phyloP scores from a whole-genome alignment of 2,888 invertebrate species.

The Panopea generosa region DNA sequence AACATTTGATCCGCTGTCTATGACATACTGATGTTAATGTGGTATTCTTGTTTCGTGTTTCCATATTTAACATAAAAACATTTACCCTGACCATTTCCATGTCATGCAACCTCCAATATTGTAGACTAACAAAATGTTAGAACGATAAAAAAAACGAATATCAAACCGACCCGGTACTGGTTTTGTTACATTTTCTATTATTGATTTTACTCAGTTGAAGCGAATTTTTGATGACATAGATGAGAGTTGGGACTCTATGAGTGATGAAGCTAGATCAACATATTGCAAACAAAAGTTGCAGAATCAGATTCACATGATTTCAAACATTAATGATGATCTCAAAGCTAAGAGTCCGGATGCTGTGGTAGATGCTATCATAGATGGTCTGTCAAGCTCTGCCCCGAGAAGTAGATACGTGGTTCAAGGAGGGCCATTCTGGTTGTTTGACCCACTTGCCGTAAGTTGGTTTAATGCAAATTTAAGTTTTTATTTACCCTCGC shows the following conservation, averaged over 20 bases:
- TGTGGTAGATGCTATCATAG: conserved; percentile 67
- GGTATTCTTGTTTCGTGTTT: no score
- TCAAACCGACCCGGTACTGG: no score
- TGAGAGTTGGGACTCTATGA: conserved; percentile 15
- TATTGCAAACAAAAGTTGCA: conserved; percentile 47
- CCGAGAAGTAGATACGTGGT: conserved; percentile 63
- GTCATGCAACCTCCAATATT: no score
- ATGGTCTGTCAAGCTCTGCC: conserved; percentile 60
- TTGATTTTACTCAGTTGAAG: conserved; percentile 34
- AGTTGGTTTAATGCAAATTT: no score
- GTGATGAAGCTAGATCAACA: conserved; percentile 32
- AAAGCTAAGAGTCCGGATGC: conserved; percentile 58
- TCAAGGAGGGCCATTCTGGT: conserved; percentile 54
- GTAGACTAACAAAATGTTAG: no score
- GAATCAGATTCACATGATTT: conserved; percentile 32
- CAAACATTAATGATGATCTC: conserved; percentile 16
- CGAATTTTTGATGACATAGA: conserved; percentile 40
- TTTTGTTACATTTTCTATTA: no score
- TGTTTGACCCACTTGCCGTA: conserved; percentile 54
- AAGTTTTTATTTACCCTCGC: no score
- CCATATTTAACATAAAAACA: no score
- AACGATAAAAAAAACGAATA: no score
- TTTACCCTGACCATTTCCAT: no score
- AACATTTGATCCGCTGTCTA: no score
- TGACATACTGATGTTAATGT: no score